Base-by-base conservation (phyloP, 2,113 vertebrate genomes). In the Stegastes partitus region DNA sequence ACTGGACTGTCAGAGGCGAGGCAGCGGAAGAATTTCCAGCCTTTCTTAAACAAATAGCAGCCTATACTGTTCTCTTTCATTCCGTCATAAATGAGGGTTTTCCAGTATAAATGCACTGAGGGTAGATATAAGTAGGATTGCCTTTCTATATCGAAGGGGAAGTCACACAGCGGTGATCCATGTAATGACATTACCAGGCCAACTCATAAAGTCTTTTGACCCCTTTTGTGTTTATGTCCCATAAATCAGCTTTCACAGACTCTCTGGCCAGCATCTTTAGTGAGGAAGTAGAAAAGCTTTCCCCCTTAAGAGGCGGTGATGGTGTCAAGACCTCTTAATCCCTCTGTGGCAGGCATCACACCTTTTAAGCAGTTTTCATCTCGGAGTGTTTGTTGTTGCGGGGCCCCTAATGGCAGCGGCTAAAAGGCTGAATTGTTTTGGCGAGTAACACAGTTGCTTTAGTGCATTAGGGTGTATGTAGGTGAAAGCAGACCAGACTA, bases 111-210 rank as follows among this genome's bases (percentile, higher is more conserved):
- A 11, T 37, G 14, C 0, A 1, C 34, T 8, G 16, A 69, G 61
- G 28, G 11, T 23, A 50, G 22, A 23, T 42, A 8, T 10, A 34
- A 10, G 1, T 21, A 82, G 55, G 70, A 70, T 8, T 49, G 66
- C 2, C 49, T 28, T 74, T 81, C 49, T 72, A 70, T 50, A 34
- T 47, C 11, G 0, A 57, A 51, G 66, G 56, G 51, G 22, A 79
- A 58, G 76, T 58, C 76, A 58, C 53, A 45, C 59, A 45, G 75
- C 62, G 49, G 45, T 3, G 28, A 67, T 44, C 68, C 39, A 21
- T 73, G 58, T 89, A 85, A 91, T 84, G 70, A 74, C 68, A 73
- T 77, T 79, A 49, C 71, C 84, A 88, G 83, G 39, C 21, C 63
- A 58, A 1, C 81, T 73, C 70, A 73, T 87, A 70, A 86, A 80